phyloP scores from a whole-genome alignment of 2,797 vertebrate species.

The Sorex maritimensis region DNA sequence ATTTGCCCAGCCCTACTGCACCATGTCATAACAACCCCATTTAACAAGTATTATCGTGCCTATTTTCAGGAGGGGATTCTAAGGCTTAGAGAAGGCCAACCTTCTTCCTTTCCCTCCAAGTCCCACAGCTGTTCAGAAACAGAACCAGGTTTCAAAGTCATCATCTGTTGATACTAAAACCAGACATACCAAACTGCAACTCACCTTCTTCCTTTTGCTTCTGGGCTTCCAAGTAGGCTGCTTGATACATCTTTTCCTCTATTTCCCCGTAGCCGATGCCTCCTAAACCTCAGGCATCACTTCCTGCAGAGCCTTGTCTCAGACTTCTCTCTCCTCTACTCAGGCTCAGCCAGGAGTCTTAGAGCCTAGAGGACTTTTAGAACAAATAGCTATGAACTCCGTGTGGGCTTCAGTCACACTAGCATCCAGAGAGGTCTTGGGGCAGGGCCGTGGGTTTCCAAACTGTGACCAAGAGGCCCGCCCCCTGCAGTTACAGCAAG shows the following conservation, averaged over 20 bases:
- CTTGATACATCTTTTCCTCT: background rate
- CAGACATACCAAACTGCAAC: too few relatives aligned
- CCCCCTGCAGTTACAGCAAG: background rate
- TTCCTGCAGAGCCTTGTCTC: background rate
- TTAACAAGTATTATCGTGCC: background rate
- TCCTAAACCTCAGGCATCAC: background rate
- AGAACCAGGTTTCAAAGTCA: background rate
- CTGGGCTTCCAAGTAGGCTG: background rate
- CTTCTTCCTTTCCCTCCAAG: background rate
- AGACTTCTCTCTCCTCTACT: background rate
- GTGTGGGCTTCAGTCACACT: background rate
- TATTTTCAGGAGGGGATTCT: background rate
- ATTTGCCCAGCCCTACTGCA: background rate
- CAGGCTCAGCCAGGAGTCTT: too few relatives aligned
- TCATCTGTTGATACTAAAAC: background rate
- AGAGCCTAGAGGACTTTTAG: background rate
- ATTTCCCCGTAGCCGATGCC: background rate
- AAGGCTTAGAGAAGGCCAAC: background rate
- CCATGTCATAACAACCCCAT: rapidly evolving
- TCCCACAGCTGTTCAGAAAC: background rate
- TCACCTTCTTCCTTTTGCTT: background rate
- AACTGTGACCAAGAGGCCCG: too few relatives aligned
- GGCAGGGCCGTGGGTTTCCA: background rate
- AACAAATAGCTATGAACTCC: background rate
- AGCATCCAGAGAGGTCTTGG: background rate